These are phyloP conservation scores for Urocynchramus pylzowi DNA, from an alignment of 2,113 vertebrate genomes.

Conservation along the genomic window DNA sequence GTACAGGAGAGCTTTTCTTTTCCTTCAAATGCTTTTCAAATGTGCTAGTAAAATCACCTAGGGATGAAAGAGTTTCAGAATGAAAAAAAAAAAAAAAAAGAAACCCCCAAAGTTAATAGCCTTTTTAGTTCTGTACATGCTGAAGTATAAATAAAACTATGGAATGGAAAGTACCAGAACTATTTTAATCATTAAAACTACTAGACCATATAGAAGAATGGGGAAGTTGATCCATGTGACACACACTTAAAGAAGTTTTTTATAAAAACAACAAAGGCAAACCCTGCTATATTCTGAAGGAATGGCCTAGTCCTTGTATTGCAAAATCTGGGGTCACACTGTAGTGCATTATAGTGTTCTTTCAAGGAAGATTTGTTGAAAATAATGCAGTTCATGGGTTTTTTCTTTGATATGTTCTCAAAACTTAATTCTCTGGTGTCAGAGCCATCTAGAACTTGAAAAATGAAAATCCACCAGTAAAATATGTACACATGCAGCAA, in stretches of 20 bases:
- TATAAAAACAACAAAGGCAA: background rate
- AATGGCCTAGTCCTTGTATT: background rate
- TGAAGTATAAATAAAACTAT: slow-evolving; percentile 52
- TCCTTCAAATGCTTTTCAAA: background rate
- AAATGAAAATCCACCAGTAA: background rate
- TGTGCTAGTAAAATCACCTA: background rate
- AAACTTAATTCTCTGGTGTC: background rate
- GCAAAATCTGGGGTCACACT: background rate
- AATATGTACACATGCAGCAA: background rate
- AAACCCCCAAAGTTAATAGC: background rate
- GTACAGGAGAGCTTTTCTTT: background rate
- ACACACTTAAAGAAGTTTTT: background rate
- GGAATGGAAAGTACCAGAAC: slow-evolving; percentile 51
- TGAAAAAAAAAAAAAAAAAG: background rate
- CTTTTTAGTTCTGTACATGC: background rate
- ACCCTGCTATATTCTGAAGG: background rate
- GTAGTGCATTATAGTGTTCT: background rate
- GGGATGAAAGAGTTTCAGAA: background rate
- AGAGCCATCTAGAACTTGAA: background rate
- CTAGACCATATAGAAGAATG: slow-evolving; percentile 48
- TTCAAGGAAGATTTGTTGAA: background rate
- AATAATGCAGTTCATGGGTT: background rate
- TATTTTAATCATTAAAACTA: slow-evolving; percentile 55
- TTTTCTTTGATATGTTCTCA: background rate
- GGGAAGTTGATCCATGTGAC: slow-evolving; percentile 55